Evolutionary conservation across 2,888 invertebrate species (phyloP).

Genomic region (Plagodis pulveraria): DNA sequence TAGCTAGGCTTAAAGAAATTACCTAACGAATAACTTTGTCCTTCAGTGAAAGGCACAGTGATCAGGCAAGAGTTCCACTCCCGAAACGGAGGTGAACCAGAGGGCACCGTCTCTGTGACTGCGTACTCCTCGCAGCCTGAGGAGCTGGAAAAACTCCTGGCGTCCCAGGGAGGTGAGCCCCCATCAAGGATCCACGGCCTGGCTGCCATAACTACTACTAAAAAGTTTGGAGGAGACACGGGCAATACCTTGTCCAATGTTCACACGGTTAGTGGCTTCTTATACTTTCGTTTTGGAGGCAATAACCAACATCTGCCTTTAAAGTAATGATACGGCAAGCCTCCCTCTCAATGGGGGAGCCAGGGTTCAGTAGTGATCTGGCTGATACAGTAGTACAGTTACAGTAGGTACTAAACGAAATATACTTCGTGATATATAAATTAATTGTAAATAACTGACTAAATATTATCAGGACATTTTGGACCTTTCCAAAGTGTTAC

Average conservation of each 20-base stretch:
- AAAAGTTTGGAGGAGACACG: conserved; percentile 73
- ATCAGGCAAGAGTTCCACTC: conserved; percentile 88
- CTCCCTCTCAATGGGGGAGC: no score
- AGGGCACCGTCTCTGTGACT: conserved; percentile 88
- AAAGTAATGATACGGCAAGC: no score
- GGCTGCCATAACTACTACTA: conserved; percentile 78
- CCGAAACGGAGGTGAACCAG: conserved; percentile 88
- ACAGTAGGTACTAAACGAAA: no score
- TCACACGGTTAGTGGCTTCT: conserved; percentile 60
- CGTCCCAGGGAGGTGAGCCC: conserved; percentile 60
- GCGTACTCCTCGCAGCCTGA: conserved; percentile 88
- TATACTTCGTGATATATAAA: no score
- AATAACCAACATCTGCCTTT: conserved; percentile 6
- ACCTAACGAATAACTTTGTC: neutral
- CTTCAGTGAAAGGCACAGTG: conserved; percentile 89
- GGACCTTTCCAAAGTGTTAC: no score
- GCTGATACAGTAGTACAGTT: no score
- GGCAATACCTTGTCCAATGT: conserved; percentile 66
- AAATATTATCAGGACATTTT: no score
- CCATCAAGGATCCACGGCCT: conserved; percentile 75
- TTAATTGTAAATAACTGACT: no score
- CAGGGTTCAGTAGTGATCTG: no score
- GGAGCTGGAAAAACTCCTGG: conserved; percentile 75
- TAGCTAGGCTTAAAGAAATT: no score
- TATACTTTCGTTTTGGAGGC: neutral